Base-by-base conservation (phyloP, 2,797 vertebrate genomes). In the Anas bernieri region DNA sequence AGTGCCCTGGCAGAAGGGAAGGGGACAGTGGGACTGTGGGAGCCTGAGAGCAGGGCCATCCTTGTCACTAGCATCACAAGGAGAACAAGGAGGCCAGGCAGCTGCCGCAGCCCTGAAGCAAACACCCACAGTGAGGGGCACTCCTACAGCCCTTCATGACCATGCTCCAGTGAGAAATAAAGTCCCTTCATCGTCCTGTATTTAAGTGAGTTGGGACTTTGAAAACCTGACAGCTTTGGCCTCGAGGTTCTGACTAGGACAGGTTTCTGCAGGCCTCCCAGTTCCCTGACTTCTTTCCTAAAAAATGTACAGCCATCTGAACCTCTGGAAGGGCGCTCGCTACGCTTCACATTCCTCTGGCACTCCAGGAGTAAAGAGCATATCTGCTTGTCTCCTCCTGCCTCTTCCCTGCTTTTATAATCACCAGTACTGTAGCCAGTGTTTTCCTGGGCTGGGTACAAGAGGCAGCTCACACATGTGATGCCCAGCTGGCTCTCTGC, bases 271-370 rank as follows among this genome's bases (percentile, higher is more conserved):
- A 54, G 41, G 28, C 1, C 58, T 86, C 72, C 59, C 81, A 62
- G 31, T 41, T 84, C 35, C 25, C 67, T 50, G 61, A 33, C 46
- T 70, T 56, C 25, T 35, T 72, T 58, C 39, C 25, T 62, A 13
- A 33, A 89, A 91, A 77, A 75, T 2, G 5, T 12, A 3, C 0
- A 1, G 43, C 54, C 7, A 4, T 39, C 28, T 0, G 0, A 81
- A 50, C 14, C 62, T 58, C 66, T 50, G 48, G 50, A 88, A 80
- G 69, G 35, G 31, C 4, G 3, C 25, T 74, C 0, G 0, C 6
- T 41, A 12, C 25, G 45, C 48, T 56, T 69, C 21, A 20, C 52
- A 39, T 11, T 33, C 46, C 28, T 75, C 25, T 11, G 28, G n/a
- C 20, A 18, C 33, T 46, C 12, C 23, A 64, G 59, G 25, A 83